A percentile compares a stretch with the other conserved stretches of the same genome.
Evolutionary conservation across 2,797 vertebrate genomes (phyloP).

Genomic region (Arrhamphus sclerolepis): DNA sequence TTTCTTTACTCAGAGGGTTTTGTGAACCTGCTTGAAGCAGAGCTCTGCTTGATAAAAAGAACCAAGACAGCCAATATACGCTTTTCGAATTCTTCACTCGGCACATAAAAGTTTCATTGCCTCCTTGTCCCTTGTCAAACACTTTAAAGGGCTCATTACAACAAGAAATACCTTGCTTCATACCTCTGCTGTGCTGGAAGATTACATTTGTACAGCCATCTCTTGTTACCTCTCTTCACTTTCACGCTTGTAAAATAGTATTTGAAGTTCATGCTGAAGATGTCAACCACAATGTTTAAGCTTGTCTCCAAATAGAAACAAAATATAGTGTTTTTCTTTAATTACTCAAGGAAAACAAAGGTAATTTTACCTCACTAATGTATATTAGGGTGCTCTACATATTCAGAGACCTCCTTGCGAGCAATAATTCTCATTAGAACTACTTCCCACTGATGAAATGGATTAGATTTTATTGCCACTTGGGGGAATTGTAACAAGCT

Average conservation of each 20-base stretch:
- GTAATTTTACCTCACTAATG: neutral
- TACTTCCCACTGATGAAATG: neutral
- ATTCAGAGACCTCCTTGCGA: neutral
- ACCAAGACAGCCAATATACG: neutral
- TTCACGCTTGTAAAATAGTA: neutral
- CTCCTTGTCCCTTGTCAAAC: constrained; percentile 1
- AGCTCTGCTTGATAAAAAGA: constrained; percentile 7
- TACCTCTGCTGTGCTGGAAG: neutral
- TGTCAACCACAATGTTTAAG: too few relatives aligned
- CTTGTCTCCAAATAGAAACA: neutral
- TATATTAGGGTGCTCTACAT: neutral
- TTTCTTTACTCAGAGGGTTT: neutral
- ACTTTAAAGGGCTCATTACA: constrained; percentile 9
- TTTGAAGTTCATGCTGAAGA: constrained; percentile 1
- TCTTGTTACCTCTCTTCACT: neutral
- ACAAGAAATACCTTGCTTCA: constrained; percentile 1
- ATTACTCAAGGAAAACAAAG: neutral
- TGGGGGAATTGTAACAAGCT: neutral
- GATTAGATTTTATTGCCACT: neutral
- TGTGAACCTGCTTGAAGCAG: neutral
- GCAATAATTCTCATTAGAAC: neutral
- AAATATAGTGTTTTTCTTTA: neutral
- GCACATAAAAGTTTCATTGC: constrained; percentile 8
- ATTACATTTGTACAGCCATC: neutral
- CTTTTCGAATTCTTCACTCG: neutral